Percentiles rank a stretch among this genome's conserved stretches.
phyloP scores from a whole-genome alignment of 2,888 invertebrate species.

The Lithophane semibrunnea region DNA sequence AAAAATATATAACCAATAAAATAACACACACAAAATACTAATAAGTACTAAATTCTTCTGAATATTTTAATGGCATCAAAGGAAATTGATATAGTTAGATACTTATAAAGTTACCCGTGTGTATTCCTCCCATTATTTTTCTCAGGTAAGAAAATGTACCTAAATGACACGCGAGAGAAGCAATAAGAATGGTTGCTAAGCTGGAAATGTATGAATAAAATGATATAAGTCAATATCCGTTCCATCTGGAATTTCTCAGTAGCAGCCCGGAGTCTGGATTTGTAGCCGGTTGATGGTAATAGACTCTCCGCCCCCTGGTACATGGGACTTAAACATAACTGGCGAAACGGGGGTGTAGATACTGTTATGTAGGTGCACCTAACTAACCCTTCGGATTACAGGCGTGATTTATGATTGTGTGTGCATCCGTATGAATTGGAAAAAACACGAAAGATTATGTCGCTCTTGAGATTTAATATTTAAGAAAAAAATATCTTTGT shows the following conservation, averaged over 20 bases:
- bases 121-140: neutral
- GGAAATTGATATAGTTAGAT: slow-evolving; percentile 21
- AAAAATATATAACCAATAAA: no score
- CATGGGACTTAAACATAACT: no score
- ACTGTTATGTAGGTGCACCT: no score
- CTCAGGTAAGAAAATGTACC: neutral
- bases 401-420: neutral
- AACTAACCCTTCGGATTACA: neutral
- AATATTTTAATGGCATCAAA: neutral
- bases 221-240: neutral
- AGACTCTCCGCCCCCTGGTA: neutral
- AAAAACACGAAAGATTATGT: neutral
- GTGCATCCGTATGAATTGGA: neutral
- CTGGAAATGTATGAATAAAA: neutral
- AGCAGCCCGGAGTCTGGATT: no score
- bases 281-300: no score
- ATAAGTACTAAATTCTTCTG: neutral
- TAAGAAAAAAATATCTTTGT: neutral
- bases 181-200: slow-evolving; percentile 4
- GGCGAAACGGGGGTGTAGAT: no score
- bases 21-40: neutral
- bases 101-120: slow-evolving; percentile 8
- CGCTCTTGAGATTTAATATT: neutral
- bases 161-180: neutral
- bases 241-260: neutral